These are phyloP conservation scores for Poeciliopsis paucimaculata DNA, from an alignment of 2,797 vertebrate genomes.

Conservation along the genomic window DNA sequence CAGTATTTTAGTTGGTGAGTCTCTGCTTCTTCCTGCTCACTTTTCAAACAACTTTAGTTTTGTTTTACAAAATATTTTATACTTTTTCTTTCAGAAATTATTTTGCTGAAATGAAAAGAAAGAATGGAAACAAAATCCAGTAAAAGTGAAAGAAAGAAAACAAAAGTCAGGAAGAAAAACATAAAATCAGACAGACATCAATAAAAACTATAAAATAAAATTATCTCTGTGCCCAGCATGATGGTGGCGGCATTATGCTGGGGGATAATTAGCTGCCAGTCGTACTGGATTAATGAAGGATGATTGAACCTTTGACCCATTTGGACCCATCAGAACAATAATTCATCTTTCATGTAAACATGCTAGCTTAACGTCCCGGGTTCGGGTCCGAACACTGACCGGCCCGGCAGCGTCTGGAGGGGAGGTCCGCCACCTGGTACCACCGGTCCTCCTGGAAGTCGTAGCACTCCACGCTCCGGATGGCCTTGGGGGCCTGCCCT, in stretches of 20 bases:
- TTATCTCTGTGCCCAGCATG: not conserved
- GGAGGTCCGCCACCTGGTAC: slow-evolving; percentile 95
- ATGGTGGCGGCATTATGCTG: not conserved
- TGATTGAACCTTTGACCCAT: not conserved
- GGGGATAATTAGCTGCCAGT: not conserved
- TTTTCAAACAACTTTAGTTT: too few species aligned
- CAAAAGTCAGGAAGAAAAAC: too few species aligned
- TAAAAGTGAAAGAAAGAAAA: too few species aligned
- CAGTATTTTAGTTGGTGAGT: too few species aligned
- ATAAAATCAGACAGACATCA: not conserved
- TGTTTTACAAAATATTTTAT: too few species aligned
- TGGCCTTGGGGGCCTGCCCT: slow-evolving; percentile 95
- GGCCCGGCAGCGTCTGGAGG: slow-evolving; percentile 93
- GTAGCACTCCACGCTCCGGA: slow-evolving; percentile 96
- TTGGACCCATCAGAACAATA: not conserved
- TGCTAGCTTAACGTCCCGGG: not conserved
- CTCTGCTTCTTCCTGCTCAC: too few species aligned
- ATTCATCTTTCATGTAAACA: not conserved
- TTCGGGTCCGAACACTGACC: slow-evolving; percentile 73
- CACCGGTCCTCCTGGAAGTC: slow-evolving; percentile 96
- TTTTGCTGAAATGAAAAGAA: too few species aligned
- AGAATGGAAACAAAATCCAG: too few species aligned
- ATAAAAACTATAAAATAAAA: not conserved
- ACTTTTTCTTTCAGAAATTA: too few species aligned
- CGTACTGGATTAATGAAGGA: not conserved